Evolutionary conservation across 2,113 vertebrate genomes (phyloP).

Genomic region (Nicator chloris): DNA sequence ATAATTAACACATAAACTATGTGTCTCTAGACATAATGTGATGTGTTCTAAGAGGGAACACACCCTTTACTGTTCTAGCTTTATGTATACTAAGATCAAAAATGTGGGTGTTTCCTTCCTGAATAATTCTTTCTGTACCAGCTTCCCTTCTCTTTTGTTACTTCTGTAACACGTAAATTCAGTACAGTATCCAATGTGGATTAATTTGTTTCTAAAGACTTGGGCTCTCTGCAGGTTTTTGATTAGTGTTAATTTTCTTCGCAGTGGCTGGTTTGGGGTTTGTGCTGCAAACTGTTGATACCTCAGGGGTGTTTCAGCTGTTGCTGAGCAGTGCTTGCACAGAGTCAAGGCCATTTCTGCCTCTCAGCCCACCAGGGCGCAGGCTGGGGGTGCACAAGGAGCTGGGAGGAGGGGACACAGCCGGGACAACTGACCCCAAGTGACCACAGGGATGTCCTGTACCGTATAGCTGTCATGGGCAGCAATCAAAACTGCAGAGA

Average conservation of each 20-base stretch:
- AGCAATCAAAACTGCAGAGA: not conserved
- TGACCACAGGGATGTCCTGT: not conserved
- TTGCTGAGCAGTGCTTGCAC: not conserved
- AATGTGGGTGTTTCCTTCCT: not conserved
- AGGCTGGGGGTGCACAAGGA: not conserved
- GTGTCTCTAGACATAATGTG: not conserved
- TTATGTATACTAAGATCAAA: not conserved
- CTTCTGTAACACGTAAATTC: not conserved
- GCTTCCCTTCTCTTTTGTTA: not conserved
- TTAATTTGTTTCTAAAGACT: not conserved
- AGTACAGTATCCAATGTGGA: not conserved
- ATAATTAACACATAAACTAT: not conserved
- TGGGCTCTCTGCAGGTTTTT: not conserved
- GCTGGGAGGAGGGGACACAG: not conserved
- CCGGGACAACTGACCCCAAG: not conserved
- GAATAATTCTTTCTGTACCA: not conserved
- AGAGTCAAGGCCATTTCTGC: not conserved
- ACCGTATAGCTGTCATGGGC: accelerated
- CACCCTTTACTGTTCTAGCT: not conserved
- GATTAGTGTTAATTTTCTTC: not conserved
- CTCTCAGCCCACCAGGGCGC: accelerated
- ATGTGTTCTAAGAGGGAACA: not conserved
- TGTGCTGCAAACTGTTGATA: not conserved
- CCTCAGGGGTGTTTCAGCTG: not conserved
- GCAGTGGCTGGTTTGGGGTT: not conserved